phyloP scores from a whole-genome alignment of 2,888 invertebrate species.

The Drosophila mulleri region DNA sequence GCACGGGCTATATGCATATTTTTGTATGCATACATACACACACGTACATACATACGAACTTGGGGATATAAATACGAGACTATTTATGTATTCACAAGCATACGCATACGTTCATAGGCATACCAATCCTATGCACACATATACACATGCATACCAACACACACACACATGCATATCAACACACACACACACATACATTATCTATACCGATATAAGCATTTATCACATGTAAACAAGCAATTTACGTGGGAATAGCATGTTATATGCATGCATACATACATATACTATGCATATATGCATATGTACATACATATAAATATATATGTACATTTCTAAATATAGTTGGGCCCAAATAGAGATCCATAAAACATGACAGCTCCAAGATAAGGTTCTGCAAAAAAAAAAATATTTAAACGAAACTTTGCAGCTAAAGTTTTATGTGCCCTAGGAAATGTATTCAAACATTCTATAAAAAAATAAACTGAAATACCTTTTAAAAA shows the following conservation, averaged over 20 bases:
- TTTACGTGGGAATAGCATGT: not conserved
- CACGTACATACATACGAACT: not conserved
- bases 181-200: not conserved
- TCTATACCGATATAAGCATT: not conserved
- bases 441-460: no score
- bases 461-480: no score
- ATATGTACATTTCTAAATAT: not conserved
- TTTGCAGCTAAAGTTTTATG: not conserved
- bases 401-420: not conserved
- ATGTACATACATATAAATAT: not conserved
- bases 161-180: not conserved
- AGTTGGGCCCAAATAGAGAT: constrained; percentile 1
- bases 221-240: not conserved
- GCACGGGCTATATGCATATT: not conserved
- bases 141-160: no score
- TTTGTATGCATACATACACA: not conserved
- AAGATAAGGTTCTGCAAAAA: not conserved
- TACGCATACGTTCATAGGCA: not conserved
- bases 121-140: not conserved
- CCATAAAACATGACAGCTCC: not conserved
- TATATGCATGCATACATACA: not conserved
- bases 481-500: not conserved
- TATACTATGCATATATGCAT: no score
- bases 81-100: not conserved
- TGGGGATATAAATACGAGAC: not conserved